A percentile compares a stretch with the other conserved stretches of the same genome.
These are phyloP conservation scores for Tineola bisselliella DNA, from an alignment of 2,888 invertebrate genomes.

Conservation along the genomic window DNA sequence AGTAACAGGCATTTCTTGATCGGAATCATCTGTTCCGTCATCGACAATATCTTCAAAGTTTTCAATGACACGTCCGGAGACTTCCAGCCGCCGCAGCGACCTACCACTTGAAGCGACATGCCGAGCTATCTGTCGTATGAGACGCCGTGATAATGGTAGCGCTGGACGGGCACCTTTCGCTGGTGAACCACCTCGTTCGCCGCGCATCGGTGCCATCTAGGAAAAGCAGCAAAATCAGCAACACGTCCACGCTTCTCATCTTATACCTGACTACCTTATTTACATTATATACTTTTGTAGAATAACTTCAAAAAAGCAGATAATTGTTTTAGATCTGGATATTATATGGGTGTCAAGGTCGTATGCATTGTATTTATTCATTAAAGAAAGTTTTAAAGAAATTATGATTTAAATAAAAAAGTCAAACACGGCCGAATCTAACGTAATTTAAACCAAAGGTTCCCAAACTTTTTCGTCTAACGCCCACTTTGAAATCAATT, in stretches of 20 bases:
- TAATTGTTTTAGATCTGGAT: too few relatives aligned
- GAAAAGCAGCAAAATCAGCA: neutral
- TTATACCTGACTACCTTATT: too few relatives aligned
- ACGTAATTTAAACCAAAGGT: too few relatives aligned
- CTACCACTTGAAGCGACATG: constrained; percentile 62
- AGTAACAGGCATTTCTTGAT: constrained; percentile 48
- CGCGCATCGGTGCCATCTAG: constrained; percentile 65
- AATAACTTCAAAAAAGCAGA: too few relatives aligned
- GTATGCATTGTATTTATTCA: too few relatives aligned
- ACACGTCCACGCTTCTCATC: neutral
- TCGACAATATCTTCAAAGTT: constrained; percentile 60
- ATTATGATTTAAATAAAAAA: too few relatives aligned
- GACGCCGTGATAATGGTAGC: constrained; percentile 54
- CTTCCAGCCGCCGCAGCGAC: constrained; percentile 58
- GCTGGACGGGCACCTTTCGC: constrained; percentile 60
- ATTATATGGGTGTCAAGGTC: too few relatives aligned
- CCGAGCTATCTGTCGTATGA: constrained; percentile 60
- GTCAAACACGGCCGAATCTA: too few relatives aligned
- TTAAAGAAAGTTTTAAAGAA: too few relatives aligned
- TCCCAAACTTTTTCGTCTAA: too few relatives aligned
- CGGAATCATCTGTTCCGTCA: constrained; percentile 51
- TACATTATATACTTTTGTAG: too few relatives aligned
- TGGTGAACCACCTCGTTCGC: constrained; percentile 58
- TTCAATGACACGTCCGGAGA: constrained; percentile 60
- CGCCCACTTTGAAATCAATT: too few relatives aligned